These are phyloP conservation scores for Lacanobia wlatinum DNA, from an alignment of 2,888 invertebrate species.

Conservation along the genomic window DNA sequence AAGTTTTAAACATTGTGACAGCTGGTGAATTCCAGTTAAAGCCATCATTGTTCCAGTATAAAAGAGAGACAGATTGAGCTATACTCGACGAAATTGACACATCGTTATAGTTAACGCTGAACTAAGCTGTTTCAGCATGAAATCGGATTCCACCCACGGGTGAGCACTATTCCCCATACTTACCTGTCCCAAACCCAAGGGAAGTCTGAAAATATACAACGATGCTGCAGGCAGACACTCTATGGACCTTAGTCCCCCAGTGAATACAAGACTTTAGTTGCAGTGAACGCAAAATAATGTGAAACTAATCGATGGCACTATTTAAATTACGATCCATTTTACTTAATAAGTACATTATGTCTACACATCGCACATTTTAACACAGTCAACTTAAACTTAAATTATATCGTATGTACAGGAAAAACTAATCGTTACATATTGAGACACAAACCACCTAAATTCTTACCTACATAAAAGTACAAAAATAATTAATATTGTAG, in stretches of 20 bases:
- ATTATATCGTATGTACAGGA: conserved; percentile 29
- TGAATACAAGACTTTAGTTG: neutral
- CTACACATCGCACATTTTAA: conserved; percentile 70
- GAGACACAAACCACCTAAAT: conserved; percentile 7
- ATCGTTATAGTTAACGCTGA: neutral
- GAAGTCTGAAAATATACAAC: neutral
- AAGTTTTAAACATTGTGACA: too few relatives aligned
- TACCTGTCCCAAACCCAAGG: too few relatives aligned
- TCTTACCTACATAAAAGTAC: neutral
- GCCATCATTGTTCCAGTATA: neutral
- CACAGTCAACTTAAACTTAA: conserved; percentile 49
- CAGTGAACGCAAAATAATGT: conserved; percentile 18
- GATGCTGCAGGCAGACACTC: neutral
- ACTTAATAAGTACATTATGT: conserved; percentile 67
- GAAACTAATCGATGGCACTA: conserved; percentile 64
- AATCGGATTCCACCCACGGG: too few relatives aligned
- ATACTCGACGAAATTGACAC: neutral
- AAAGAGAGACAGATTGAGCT: neutral
- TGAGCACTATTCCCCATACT: too few relatives aligned
- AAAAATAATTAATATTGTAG: conserved; percentile 3
- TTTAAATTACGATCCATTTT: conserved; percentile 56
- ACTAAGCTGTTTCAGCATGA: too few relatives aligned
- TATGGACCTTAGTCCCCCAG: neutral
- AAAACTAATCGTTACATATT: conserved; percentile 24
- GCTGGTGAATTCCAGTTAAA: too few relatives aligned